These are phyloP conservation scores for Leptatherina wallacei DNA, from an alignment of 2,797 vertebrate genomes.

Conservation along the genomic window DNA sequence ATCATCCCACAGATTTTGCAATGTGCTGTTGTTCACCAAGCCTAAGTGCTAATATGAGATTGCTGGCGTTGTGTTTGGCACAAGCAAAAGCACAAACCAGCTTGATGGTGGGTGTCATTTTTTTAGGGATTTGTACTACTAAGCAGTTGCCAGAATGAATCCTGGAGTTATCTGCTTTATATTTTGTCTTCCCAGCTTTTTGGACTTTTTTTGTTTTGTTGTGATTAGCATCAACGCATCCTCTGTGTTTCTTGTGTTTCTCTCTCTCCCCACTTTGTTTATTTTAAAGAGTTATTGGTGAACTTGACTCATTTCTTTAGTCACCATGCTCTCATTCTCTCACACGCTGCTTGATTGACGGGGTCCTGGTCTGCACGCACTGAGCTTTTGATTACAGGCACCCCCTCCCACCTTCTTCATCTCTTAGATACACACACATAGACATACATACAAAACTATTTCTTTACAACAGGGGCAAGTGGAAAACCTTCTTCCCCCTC, in stretches of 20 bases:
- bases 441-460: conserved; percentile 47
- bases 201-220: conserved; percentile 38
- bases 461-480: conserved; percentile 76
- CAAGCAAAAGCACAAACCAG: conserved; percentile 66
- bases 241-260: conserved; percentile 5
- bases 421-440: conserved; percentile 49
- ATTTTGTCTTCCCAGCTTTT: conserved; percentile 41
- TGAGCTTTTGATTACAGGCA: conserved; percentile 83
- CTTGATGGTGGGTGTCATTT: conserved; percentile 79
- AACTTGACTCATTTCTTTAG: conserved; percentile 85
- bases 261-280: conserved; percentile 59
- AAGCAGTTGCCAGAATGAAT: conserved; percentile 64
- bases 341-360: conserved; percentile 84
- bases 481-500: conserved; percentile 75
- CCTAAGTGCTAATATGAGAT: conserved; percentile 78
- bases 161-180: conserved; percentile 61
- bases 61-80: conserved; percentile 75
- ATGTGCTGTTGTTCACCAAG: conserved; percentile 76
- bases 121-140: conserved; percentile 67
- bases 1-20: conserved; percentile 78
- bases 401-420: conserved; percentile 67
- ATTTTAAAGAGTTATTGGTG: conserved; percentile 75
- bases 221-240: conserved; percentile 27
- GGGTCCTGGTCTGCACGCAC: conserved; percentile 83
- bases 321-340: conserved; percentile 71